Percentiles rank a stretch among this genome's conserved stretches.
phyloP scores from a whole-genome alignment of 2,113 vertebrate species.

The Antennarius striatus region DNA sequence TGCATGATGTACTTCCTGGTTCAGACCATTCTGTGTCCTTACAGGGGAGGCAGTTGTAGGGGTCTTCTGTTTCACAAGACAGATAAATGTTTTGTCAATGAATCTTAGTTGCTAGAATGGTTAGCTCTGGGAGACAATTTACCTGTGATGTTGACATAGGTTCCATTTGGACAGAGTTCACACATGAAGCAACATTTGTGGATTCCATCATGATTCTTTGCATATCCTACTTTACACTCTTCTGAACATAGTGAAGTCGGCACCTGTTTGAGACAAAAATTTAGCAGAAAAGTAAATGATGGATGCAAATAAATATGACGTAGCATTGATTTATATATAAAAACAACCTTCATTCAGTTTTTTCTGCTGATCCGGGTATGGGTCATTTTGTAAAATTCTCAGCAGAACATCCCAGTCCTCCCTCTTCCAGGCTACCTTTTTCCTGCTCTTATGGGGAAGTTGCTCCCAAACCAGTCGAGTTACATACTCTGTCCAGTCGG shows the following conservation, averaged over 20 bases:
- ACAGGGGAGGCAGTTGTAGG: constrained; percentile 78
- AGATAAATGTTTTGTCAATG: no score
- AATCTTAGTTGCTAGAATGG: no score
- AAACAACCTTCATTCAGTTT: no score
- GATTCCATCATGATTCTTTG: constrained; percentile 32
- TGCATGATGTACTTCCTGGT: constrained; percentile 76
- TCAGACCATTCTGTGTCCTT: constrained; percentile 79
- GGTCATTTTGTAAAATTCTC: no score
- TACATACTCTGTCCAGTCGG: no score
- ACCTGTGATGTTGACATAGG: constrained; percentile 83
- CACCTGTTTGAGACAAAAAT: constrained; percentile 41
- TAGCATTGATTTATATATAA: no score
- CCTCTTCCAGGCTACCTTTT: no score
- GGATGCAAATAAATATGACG: background rate
- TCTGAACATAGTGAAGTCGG: constrained; percentile 53
- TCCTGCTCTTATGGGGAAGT: no score
- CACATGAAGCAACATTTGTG: constrained; percentile 84
- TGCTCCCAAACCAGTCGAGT: no score
- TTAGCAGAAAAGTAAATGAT: background rate
- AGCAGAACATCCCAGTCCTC: no score
- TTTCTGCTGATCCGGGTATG: no score
- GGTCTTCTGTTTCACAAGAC: constrained; percentile 69
- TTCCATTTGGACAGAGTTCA: constrained; percentile 71
- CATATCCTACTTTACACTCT: constrained; percentile 44
- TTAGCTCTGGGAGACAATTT: background rate